These are phyloP conservation scores for Megaleporinus macrocephalus DNA, from an alignment of 2,113 vertebrate species.

Conservation along the genomic window DNA sequence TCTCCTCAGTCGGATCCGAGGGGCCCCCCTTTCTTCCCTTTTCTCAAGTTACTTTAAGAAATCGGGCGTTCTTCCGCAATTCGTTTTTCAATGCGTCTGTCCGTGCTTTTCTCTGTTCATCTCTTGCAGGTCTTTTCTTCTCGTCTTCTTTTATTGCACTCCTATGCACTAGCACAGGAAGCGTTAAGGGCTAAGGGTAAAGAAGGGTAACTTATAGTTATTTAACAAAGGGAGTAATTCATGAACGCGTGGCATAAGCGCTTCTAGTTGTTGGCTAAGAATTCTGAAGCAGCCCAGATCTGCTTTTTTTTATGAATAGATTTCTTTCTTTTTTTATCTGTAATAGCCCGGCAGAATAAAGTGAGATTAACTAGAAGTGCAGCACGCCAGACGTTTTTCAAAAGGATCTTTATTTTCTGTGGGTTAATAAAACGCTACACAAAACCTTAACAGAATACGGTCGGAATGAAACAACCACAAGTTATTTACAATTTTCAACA, in stretches of 20 bases:
- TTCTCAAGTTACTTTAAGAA: not conserved
- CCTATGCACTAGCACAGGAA: not conserved
- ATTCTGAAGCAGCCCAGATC: not conserved
- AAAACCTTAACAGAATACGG: slow-evolving; percentile 3
- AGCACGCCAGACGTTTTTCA: not conserved
- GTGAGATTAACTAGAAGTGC: not conserved
- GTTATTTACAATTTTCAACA: slow-evolving; percentile 24
- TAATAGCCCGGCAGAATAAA: not conserved
- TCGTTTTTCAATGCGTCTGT: not conserved
- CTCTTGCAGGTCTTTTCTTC: not conserved
- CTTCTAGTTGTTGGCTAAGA: not conserved
- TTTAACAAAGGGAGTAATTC: not conserved
- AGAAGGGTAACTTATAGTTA: not conserved
- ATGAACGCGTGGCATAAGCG: not conserved
- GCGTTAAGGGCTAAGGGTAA: not conserved
- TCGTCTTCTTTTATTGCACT: not conserved
- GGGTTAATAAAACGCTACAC: slow-evolving; percentile 18
- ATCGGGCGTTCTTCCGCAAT: not conserved
- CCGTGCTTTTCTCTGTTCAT: not conserved
- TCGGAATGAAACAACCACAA: not conserved
- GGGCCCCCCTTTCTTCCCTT: not conserved
- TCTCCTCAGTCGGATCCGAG: slow-evolving; percentile 6
- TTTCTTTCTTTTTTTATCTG: not conserved
- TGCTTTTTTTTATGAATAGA: not conserved
- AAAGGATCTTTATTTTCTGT: slow-evolving; percentile 12